Conservation (phyloP, 2,888 invertebrate species). For the Ophioninae sp. region DNA sequence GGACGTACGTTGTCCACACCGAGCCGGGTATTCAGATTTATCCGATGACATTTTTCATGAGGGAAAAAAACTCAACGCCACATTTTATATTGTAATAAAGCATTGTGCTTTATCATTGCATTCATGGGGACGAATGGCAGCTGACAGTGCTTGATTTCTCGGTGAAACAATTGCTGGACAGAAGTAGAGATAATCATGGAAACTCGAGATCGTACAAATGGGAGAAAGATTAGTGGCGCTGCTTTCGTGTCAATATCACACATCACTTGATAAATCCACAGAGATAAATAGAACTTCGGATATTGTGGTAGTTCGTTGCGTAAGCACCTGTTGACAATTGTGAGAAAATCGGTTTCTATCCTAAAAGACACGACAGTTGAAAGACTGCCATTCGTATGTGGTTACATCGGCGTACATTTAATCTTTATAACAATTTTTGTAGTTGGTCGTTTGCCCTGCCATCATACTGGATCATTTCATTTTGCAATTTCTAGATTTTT, state of each 20-base stretch:
- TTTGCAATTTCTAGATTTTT: background rate
- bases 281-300: no score
- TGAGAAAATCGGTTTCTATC: no score
- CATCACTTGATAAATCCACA: background rate
- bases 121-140: background rate
- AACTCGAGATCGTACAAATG: background rate
- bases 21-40: background rate
- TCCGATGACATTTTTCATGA: background rate
- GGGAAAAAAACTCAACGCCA: background rate
- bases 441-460: no score
- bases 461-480: background rate
- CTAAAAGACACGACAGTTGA: no score
- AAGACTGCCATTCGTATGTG: no score
- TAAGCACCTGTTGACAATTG: no score
- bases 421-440: no score
- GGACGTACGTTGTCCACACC: background rate
- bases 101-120: background rate
- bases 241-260: background rate
- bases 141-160: background rate
- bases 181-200: background rate
- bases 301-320: no score
- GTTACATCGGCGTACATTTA: no score
- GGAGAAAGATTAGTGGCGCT: background rate
- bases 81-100: background rate
- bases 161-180: background rate